A percentile compares a stretch with the other conserved stretches of the same genome.
Conservation (phyloP, 1,140 invertebrate genomes). For the Sitophilus oryzae region DNA sequence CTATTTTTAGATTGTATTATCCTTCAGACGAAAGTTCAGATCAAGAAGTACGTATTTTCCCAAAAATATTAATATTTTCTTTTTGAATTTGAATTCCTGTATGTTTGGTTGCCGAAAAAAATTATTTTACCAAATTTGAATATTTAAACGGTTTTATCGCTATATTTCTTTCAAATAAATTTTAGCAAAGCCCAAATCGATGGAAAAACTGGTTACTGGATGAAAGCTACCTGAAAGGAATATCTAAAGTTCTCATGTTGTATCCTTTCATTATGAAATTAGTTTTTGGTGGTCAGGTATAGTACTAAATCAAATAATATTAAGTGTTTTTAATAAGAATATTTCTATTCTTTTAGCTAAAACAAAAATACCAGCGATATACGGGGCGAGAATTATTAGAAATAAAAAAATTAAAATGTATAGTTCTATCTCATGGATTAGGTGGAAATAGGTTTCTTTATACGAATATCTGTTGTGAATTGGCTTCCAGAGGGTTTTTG, state of each 20-base stretch:
- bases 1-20: conserved; percentile 47
- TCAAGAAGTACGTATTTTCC: conserved; percentile 37
- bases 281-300: conserved; percentile 43
- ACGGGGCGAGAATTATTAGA: conserved; percentile 44
- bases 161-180: too few relatives aligned
- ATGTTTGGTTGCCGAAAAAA: not conserved
- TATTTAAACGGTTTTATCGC: too few relatives aligned
- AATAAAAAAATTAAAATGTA: conserved; percentile 50
- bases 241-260: conserved; percentile 48
- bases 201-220: conserved; percentile 56
- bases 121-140: too few relatives aligned
- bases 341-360: conserved; percentile 38
- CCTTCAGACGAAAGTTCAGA: conserved; percentile 39
- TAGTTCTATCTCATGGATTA: conserved; percentile 64
- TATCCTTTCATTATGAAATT: conserved; percentile 47
- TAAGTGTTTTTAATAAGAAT: conserved; percentile 3
- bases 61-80: conserved; percentile 2
- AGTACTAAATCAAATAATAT: not conserved
- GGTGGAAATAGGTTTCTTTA: conserved; percentile 58
- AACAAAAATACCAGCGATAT: conserved; percentile 51
- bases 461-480: conserved; percentile 53
- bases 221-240: conserved; percentile 51
- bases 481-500: conserved; percentile 62
- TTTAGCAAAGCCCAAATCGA: too few relatives aligned
- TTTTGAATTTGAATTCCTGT: not conserved